Evolutionary conservation across 2,888 invertebrate species (phyloP).

Genomic region (Pyrrhosoma nymphula): DNA sequence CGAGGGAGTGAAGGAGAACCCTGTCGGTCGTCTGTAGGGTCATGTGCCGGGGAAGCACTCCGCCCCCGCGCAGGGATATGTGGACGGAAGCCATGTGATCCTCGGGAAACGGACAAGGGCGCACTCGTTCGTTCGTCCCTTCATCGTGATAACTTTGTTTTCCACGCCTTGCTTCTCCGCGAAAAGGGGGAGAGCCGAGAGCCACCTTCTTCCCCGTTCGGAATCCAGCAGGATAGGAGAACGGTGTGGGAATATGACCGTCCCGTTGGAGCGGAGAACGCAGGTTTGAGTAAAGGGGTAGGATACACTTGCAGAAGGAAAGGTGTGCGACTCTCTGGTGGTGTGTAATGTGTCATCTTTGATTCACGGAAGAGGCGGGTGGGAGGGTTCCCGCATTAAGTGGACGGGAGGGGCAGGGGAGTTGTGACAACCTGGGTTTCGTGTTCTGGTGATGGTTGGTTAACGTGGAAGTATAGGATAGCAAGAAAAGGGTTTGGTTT

Average conservation of each 20-base stretch:
- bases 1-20: background rate
- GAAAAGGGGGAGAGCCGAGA: background rate
- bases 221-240: background rate
- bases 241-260: background rate
- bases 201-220: background rate
- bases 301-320: background rate
- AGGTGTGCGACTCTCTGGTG: background rate
- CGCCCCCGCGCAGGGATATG: conserved; percentile 15
- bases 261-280: background rate
- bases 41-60: conserved; percentile 26
- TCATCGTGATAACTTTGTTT: background rate
- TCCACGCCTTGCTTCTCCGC: background rate
- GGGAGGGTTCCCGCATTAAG: background rate
- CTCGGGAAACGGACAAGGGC: background rate
- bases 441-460: background rate
- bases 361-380: background rate
- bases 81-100: conserved; percentile 47
- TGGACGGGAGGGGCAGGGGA: conserved; percentile 6
- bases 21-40: background rate
- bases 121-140: background rate
- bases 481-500: background rate
- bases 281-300: background rate
- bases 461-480: background rate
- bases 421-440: background rate
- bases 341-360: conserved; percentile 56